phyloP scores from a whole-genome alignment of 2,797 vertebrate species.

The Protosalanx chinensis region DNA sequence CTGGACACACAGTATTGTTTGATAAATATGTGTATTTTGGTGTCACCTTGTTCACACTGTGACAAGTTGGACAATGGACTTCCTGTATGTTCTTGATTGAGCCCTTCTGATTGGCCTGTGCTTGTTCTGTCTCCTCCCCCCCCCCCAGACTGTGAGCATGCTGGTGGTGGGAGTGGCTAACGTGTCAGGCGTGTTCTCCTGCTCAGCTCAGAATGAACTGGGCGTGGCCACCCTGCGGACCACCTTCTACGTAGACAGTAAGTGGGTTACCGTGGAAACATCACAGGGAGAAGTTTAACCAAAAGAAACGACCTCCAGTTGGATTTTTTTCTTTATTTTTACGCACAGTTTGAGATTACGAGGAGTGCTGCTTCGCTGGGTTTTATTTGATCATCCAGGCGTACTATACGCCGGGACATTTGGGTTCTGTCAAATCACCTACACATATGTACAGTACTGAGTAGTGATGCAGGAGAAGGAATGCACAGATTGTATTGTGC shows the following conservation, averaged over 20 bases:
- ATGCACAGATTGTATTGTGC: conserved; percentile 64
- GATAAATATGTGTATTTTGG: background rate
- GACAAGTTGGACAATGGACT: background rate
- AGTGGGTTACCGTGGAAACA: conserved; percentile 46
- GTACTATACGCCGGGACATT: conserved; percentile 4
- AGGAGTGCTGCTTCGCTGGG: conserved; percentile 19
- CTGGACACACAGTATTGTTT: conserved; percentile 8
- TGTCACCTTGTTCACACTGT: background rate
- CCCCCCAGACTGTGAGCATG: conserved; percentile 76
- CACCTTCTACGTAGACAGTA: conserved; percentile 82
- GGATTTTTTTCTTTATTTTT: background rate
- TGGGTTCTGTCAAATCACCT: conserved; percentile 43
- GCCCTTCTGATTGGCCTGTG: background rate
- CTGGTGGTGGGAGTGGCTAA: conserved; percentile 70
- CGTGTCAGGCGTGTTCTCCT: conserved; percentile 77
- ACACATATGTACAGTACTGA: conserved; percentile 51
- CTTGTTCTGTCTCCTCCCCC: conserved; percentile 16
- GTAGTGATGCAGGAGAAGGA: conserved; percentile 51
- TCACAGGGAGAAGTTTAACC: conserved; percentile 12
- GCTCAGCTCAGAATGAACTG: conserved; percentile 71
- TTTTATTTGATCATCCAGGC: conserved; percentile 31
- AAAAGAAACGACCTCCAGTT: conserved; percentile 9
- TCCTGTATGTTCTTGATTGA: background rate
- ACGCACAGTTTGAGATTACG: conserved; percentile 15
- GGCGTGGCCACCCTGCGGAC: conserved; percentile 62